These are phyloP conservation scores for Caenorhabditis sinica DNA, from an alignment of 2,888 invertebrate species.

Conservation along the genomic window DNA sequence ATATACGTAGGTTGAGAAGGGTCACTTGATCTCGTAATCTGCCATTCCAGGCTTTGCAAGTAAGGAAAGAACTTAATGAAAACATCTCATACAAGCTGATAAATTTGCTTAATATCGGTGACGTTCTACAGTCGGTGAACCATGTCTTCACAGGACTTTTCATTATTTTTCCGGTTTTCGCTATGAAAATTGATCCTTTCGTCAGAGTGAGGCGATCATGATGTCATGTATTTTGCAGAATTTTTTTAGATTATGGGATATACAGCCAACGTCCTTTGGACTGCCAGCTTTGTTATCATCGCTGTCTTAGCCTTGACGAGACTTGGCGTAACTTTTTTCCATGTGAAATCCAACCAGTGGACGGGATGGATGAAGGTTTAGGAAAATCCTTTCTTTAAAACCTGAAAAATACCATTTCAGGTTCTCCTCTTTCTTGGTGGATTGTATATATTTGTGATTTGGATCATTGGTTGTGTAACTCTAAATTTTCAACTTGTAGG, in stretches of 20 bases:
- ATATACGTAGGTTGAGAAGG: slow-evolving; percentile 7
- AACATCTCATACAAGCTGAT: slow-evolving; percentile 14
- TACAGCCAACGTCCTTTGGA: slow-evolving; percentile 2
- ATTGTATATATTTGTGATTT: slow-evolving; percentile 1
- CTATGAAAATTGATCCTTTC: not conserved
- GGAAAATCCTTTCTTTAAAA: not conserved
- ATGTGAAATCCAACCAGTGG: not conserved
- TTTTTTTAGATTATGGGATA: slow-evolving; percentile 3
- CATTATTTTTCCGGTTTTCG: not conserved
- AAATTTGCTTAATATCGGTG: slow-evolving; percentile 4
- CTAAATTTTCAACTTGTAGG: slow-evolving; percentile 2
- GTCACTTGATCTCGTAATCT: not conserved
- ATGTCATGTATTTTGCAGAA: not conserved
- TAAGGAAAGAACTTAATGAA: not conserved
- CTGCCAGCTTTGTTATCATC: slow-evolving; percentile 6
- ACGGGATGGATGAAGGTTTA: not conserved
- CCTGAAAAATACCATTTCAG: not conserved
- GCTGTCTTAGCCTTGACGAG: slow-evolving; percentile 6
- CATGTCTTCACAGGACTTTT: not conserved
- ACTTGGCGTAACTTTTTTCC: slow-evolving; percentile 9
- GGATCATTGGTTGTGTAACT: slow-evolving; percentile 19
- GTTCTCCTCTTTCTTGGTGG: not conserved
- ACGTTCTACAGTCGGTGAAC: not conserved
- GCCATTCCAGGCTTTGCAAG: not conserved
- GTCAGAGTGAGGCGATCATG: not conserved